Evolutionary conservation across 2,113 vertebrate genomes (phyloP).

Genomic region (Xenopus laevis): DNA sequence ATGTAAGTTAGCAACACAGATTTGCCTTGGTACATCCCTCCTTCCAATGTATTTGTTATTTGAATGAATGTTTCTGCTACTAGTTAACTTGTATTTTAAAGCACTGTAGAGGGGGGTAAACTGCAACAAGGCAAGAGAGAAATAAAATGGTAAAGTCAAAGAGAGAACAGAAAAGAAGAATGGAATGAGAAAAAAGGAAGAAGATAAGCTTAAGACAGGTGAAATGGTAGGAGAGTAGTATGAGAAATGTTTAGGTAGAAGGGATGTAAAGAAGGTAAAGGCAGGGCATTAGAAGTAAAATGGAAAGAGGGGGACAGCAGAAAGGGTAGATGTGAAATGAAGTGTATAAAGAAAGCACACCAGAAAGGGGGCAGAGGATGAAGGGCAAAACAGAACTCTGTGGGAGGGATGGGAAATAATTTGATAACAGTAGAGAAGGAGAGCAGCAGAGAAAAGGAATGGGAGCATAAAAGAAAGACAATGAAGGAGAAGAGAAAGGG

Average conservation of each 20-base stretch:
- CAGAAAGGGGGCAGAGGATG: too few relatives aligned
- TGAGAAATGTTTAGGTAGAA: not conserved
- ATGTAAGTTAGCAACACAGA: too few relatives aligned
- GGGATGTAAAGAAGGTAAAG: not conserved
- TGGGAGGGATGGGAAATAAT: not conserved
- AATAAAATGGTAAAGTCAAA: not conserved
- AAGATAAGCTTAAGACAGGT: too few relatives aligned
- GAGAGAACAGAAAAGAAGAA: not conserved
- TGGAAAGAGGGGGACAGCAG: too few relatives aligned
- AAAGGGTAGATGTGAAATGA: too few relatives aligned
- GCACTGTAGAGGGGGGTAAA: not conserved
- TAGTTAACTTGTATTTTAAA: too few relatives aligned
- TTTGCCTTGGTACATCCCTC: too few relatives aligned
- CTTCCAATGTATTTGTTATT: too few relatives aligned
- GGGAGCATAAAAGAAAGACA: not conserved
- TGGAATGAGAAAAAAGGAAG: too few relatives aligned
- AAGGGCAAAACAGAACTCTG: fast-evolving
- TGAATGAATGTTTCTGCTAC: too few relatives aligned
- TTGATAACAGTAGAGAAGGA: not conserved
- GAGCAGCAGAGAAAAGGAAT: not conserved
- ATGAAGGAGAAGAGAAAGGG: not conserved
- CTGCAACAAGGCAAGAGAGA: not conserved
- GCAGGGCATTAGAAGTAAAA: not conserved
- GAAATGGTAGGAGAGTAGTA: too few relatives aligned
- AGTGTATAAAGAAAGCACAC: too few relatives aligned